Base-by-base conservation (phyloP, 2,888 invertebrate genomes). In the Baronia brevicornis region DNA sequence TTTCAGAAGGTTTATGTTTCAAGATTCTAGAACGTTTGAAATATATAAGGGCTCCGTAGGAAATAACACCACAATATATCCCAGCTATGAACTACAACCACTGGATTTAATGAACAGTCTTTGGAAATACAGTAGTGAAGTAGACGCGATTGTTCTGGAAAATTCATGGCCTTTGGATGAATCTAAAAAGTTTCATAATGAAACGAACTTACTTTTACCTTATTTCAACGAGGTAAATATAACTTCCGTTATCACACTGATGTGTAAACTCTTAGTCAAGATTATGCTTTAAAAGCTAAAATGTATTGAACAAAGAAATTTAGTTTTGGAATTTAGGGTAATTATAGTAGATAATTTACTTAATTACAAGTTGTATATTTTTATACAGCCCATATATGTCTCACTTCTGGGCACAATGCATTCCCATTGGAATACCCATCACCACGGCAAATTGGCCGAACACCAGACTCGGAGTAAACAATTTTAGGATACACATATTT, bases 81-180 rank as follows among this genome's bases (percentile, higher is more conserved):
- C 78, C 1, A 55, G 51, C 18, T 79, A 74, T 41, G 51, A 51
- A 8, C 44, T 53, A 21, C 43, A 46, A 5, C 46, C 48, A 3
- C 38, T 49, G 2, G 54, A 61, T 2, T 52, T 78, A 3, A 41
- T 78, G 33, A 28, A 60, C 5, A 46, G 38, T 11, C 44, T 79
- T 28, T 78, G 78, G 78, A 14, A 40, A 1, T 68, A 59, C 15
- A 42, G 54, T 5, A 39, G 33, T 1, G 43, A 56, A 5, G 33
- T 69, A n/a, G 74, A 80, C 43, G 88, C 85, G 3, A 52, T 86
- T 19, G 40, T 86, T 10, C 57, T 89, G 27, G 77, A 75, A 50
- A 86, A 87, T 37, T 87, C 72, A 52, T 89, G 88, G 88, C 88
- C 88, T 5, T 44, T 77, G 13, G 84, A 84, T 28, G 58, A 69